Base-by-base conservation (phyloP, 2,113 vertebrate species). In the Micromys minutus region DNA sequence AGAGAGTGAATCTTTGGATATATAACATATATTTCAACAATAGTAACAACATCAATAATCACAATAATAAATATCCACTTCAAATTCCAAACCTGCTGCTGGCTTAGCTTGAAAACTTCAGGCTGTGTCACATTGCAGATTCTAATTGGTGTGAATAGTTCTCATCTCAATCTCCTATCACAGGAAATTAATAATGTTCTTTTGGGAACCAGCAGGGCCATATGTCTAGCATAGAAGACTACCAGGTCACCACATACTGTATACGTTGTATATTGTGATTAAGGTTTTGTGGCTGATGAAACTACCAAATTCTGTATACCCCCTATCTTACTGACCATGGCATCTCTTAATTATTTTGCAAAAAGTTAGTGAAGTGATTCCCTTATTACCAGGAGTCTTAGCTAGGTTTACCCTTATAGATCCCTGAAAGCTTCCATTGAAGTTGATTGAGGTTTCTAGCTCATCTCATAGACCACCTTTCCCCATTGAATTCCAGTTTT, bases 311-410 rank as follows among this genome's bases (percentile, higher is more conserved):
- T 59, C 57, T 59, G 19, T 59, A 22, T 59, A n/a, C 3, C 5
- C 19, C 17, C 57, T 59, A 59, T 59, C 57, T 59, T 59, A 59
- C 22, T 22, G 4, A 59, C 57, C 17, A 83, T 10, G n/a, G 24
- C 17, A 90, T 94, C 94, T 93, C 63, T 75, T 45, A 90, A 74
- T 75, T 80, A 9, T 80, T 92, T 13, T 91, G 65, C 85, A 72
- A 94, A 17, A 74, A 86, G 13, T 83, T 84, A 87, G 0, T 36
- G 15, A 9, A 45, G 36, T 87, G 13, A 61, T n/a, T 88, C 12
- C 7, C 12, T 11, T 9, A 55, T 55, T 9, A 55, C 52, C 52
- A 55, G 52, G 52, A 55, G 52, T 55, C 52, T 55, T 9, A 55
- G 52, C 52, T 13, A 55, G 52, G 52, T 7, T 55, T 55, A 13